These are phyloP conservation scores for Microtus obscurus DNA, from an alignment of 2,797 vertebrate species.

Conservation along the genomic window DNA sequence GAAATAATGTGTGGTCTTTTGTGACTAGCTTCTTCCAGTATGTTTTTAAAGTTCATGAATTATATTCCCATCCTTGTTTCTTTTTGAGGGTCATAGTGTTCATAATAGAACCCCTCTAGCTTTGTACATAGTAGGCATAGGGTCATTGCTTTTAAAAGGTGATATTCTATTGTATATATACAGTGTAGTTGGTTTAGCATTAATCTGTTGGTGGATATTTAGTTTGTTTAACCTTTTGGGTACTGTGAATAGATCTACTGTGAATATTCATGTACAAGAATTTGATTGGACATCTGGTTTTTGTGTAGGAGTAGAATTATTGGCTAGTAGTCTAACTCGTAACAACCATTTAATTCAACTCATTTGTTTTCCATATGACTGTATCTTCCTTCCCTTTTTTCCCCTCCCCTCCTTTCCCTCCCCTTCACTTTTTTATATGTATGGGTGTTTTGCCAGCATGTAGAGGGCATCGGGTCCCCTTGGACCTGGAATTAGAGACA, in stretches of 20 bases:
- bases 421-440: neutral
- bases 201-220: neutral
- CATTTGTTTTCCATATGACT: neutral
- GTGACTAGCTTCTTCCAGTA: neutral
- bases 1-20: neutral
- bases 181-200: neutral
- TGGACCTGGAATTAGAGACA: neutral
- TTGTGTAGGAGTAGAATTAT: neutral
- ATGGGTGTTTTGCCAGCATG: neutral
- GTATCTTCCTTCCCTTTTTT: neutral
- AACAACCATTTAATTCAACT: neutral
- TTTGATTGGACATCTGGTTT: neutral
- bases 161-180: neutral
- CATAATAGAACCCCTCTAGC: neutral
- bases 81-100: neutral
- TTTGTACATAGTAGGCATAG: neutral
- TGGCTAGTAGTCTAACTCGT: neutral
- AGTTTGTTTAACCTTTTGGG: neutral
- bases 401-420: too few species aligned
- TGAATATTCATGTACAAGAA: neutral
- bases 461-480: neutral
- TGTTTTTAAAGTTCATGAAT: neutral
- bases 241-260: neutral
- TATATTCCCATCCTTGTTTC: neutral
- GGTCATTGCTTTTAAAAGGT: neutral